Conservation (phyloP, 2,888 invertebrate genomes). For the Chirona hameri region DNA sequence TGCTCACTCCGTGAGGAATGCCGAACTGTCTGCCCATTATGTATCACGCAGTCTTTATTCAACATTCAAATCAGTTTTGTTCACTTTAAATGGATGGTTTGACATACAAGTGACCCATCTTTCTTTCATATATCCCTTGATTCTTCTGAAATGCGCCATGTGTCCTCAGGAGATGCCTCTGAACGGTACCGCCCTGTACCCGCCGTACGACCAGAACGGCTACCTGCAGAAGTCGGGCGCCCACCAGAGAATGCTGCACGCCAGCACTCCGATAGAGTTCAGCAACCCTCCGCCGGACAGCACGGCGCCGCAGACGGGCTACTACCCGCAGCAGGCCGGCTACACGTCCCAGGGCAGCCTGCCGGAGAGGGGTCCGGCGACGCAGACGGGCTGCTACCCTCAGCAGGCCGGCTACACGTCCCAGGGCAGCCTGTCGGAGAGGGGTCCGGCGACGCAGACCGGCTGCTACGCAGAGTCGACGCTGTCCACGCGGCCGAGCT, state of each 20-base stretch:
- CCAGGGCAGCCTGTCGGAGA: not conserved
- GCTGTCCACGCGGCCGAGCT: not conserved
- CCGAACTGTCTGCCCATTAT: too few species aligned
- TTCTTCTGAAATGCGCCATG: too few species aligned
- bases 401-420: not conserved
- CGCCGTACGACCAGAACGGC: not conserved
- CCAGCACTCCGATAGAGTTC: conserved; percentile 4
- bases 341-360: not conserved
- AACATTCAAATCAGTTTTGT: too few species aligned
- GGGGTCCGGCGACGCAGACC: not conserved
- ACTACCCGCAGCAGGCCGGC: not conserved
- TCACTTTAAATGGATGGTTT: too few species aligned
- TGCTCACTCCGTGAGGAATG: too few species aligned
- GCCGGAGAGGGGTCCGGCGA: not conserved
- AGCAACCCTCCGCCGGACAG: not conserved
- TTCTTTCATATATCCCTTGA: too few species aligned
- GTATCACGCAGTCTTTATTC: too few species aligned
- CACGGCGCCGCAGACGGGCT: not conserved
- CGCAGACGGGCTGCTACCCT: not conserved
- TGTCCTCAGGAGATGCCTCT: not conserved
- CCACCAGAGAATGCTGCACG: conserved; percentile 6
- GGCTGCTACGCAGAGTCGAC: too few species aligned
- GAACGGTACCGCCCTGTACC: not conserved
- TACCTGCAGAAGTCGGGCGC: not conserved
- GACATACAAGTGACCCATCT: too few species aligned